Conservation (phyloP, 2,797 vertebrate genomes). For the Parambassis ranga region DNA sequence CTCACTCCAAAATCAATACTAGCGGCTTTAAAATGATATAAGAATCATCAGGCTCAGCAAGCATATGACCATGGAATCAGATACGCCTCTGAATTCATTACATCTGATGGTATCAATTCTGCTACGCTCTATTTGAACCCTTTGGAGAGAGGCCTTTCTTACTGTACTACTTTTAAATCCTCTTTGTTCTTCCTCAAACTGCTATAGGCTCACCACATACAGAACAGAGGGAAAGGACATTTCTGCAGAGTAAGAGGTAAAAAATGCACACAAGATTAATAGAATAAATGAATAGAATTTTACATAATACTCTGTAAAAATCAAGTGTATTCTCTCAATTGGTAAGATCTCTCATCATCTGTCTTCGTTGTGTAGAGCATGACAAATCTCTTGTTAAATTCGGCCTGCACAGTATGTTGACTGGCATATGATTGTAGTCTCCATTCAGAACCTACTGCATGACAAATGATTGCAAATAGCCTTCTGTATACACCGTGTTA, state of each 20-base stretch:
- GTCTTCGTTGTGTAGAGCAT: neutral
- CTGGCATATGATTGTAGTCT: constrained; percentile 1
- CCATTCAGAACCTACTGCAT: neutral
- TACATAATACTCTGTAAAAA: neutral
- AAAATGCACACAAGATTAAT: neutral
- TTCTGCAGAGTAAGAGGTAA: constrained; percentile 5
- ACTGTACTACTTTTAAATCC: constrained; percentile 17
- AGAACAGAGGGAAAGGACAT: neutral
- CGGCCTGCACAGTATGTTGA: neutral
- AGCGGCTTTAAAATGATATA: constrained; percentile 63
- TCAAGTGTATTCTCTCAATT: no score
- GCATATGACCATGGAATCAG: constrained; percentile 36
- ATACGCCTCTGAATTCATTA: constrained; percentile 56
- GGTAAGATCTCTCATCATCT: no score
- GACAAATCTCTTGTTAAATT: no score
- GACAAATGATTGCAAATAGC: neutral
- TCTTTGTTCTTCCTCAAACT: neutral
- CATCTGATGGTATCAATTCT: constrained; percentile 50
- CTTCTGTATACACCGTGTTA: neutral
- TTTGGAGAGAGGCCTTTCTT: neutral
- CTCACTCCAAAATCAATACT: constrained; percentile 70
- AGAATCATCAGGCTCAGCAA: constrained; percentile 53
- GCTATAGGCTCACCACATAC: neutral
- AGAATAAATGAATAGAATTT: neutral
- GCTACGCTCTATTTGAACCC: constrained; percentile 20